A percentile compares a stretch with the other conserved stretches of the same genome.
Conservation (phyloP, 2,113 vertebrate species). For the Fregetta grallaria region DNA sequence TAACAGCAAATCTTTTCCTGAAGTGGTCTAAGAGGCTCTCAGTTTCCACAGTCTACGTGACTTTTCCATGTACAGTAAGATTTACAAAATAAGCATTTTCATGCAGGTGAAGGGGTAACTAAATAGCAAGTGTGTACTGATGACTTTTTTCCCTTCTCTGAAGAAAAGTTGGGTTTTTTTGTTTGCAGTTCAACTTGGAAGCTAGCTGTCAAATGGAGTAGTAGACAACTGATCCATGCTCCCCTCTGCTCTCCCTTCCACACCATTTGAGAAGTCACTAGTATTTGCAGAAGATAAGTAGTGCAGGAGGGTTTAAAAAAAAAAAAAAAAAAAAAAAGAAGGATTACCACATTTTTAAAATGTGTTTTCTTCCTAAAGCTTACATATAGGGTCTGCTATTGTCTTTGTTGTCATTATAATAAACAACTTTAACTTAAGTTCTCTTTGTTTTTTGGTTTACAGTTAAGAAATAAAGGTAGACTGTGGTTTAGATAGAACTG, state of each 20-base stretch:
- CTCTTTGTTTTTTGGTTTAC: background rate
- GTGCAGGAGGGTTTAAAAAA: background rate
- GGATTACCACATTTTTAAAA: background rate
- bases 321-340: background rate
- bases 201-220: background rate
- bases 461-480: background rate
- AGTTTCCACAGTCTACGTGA: background rate
- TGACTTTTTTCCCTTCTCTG: background rate
- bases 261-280: background rate
- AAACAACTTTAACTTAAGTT: background rate
- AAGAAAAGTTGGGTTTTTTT: background rate
- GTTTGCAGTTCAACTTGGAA: background rate
- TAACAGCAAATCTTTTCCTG: background rate
- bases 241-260: background rate
- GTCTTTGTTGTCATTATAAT: background rate
- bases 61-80: background rate
- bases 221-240: background rate
- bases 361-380: background rate
- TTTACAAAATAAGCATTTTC: background rate
- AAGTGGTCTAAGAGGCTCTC: background rate
- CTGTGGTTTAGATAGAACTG: background rate
- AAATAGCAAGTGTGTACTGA: background rate
- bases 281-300: background rate
- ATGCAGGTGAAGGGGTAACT: background rate
- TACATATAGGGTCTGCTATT: background rate